phyloP scores from a whole-genome alignment of 2,888 invertebrate genomes.

The Muscina levida region DNA sequence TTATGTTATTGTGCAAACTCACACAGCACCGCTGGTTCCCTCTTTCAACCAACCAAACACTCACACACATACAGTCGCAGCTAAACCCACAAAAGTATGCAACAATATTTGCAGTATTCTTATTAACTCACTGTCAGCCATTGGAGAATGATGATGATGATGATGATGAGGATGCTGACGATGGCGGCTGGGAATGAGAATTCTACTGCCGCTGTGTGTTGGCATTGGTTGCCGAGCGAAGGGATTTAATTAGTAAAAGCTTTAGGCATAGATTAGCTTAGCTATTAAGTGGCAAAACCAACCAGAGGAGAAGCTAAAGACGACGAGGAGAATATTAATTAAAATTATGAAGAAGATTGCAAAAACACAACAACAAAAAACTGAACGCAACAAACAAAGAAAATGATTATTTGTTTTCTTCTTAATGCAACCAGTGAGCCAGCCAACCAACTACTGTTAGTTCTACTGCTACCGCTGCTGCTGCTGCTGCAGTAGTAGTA shows the following conservation, averaged over 20 bases:
- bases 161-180: conserved; percentile 69
- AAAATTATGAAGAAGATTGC: conserved; percentile 38
- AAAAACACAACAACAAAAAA: neutral
- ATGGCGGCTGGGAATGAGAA: conserved; percentile 41
- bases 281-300: conserved; percentile 33
- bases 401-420: conserved; percentile 36
- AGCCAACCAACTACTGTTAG: neutral
- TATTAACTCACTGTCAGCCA: conserved; percentile 62
- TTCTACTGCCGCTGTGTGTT: conserved; percentile 41
- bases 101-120: conserved; percentile 68
- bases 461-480: too few species aligned
- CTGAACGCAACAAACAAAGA: conserved; percentile 22
- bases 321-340: conserved; percentile 52
- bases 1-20: conserved; percentile 60
- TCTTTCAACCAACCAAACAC: too few species aligned
- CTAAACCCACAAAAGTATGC: conserved; percentile 68
- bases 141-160: conserved; percentile 70
- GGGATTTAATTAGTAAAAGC: conserved; percentile 79
- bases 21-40: conserved; percentile 1
- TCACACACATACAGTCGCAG: too few species aligned
- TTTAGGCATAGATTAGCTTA: conserved; percentile 66
- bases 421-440: conserved; percentile 23
- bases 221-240: conserved; percentile 67
- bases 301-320: conserved; percentile 28
- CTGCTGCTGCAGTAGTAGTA: too few species aligned